Percentiles rank a stretch among this genome's conserved stretches.
Evolutionary conservation across 1,140 invertebrate species (phyloP).

Genomic region (Chymomyza costata): DNA sequence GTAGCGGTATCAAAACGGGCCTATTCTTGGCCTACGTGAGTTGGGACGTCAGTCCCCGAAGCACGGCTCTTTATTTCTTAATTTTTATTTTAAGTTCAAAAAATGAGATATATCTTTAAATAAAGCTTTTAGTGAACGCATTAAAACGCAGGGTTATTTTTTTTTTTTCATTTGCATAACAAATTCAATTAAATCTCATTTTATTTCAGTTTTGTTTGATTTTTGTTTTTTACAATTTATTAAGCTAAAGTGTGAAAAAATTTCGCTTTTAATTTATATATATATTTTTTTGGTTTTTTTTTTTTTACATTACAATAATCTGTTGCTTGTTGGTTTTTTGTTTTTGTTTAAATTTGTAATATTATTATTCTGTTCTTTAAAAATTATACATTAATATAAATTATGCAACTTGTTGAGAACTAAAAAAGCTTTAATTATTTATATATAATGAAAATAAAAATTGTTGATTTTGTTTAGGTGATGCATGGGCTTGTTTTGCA

Average conservation of each 20-base stretch:
- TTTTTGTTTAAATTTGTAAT: slow-evolving; percentile 11
- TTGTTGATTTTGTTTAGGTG: slow-evolving; percentile 38
- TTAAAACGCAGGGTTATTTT: too few relatives aligned
- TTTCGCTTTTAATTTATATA: slow-evolving; percentile 71
- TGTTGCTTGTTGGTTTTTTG: slow-evolving; percentile 40
- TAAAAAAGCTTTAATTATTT: slow-evolving; percentile 74
- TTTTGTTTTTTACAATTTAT: slow-evolving; percentile 75
- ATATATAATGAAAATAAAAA: slow-evolving; percentile 72
- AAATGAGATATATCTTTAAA: too few relatives aligned
- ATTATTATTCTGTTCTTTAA: slow-evolving; percentile 30
- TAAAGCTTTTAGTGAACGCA: too few relatives aligned
- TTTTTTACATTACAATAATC: slow-evolving; percentile 60
- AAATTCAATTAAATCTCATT: slow-evolving; percentile 76
- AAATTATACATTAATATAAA: slow-evolving; percentile 66
- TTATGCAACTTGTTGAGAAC: slow-evolving; percentile 68
- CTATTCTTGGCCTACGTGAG: too few relatives aligned
- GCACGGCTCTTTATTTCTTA: too few relatives aligned
- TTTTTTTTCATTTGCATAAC: slow-evolving; percentile 75
- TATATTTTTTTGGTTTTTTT: slow-evolving; percentile 40
- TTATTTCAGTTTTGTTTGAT: slow-evolving; percentile 71
- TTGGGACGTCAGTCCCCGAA: too few relatives aligned
- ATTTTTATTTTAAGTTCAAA: too few relatives aligned
- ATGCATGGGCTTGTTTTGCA: slow-evolving; percentile 39
- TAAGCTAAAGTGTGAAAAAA: slow-evolving; percentile 76
- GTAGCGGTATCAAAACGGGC: too few relatives aligned